Evolutionary conservation across 2,797 vertebrate genomes (phyloP).

Genomic region (Catamblyrhynchus diadema): DNA sequence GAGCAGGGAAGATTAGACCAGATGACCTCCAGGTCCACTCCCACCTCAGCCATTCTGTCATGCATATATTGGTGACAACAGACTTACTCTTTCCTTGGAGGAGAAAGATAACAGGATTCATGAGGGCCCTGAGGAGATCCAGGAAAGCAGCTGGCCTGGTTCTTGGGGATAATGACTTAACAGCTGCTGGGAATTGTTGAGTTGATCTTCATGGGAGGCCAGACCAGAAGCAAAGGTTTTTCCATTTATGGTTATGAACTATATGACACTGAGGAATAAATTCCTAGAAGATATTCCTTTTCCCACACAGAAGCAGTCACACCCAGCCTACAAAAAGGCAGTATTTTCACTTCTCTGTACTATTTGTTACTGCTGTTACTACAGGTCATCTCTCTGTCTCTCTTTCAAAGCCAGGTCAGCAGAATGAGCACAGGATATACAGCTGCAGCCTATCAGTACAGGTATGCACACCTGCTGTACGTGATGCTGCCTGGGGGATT

Average conservation of each 20-base stretch:
- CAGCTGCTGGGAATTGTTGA: not conserved
- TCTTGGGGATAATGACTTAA: not conserved
- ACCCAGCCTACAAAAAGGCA: not conserved
- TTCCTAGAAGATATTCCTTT: not conserved
- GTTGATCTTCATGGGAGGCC: not conserved
- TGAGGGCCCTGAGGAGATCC: not conserved
- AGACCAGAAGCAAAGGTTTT: not conserved
- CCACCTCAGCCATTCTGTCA: not conserved
- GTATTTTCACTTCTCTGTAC: not conserved
- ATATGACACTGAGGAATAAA: not conserved
- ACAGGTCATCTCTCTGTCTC: not conserved
- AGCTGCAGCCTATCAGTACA: not conserved
- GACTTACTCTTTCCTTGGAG: not conserved
- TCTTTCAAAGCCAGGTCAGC: not conserved
- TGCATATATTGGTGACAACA: not conserved
- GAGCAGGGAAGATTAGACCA: not conserved
- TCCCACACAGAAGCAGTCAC: not conserved
- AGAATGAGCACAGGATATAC: not conserved
- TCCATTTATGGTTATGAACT: not conserved
- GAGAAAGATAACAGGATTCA: not conserved
- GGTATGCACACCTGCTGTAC: not conserved
- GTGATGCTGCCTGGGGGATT: not conserved
- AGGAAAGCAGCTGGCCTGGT: not conserved
- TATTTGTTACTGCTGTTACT: not conserved
- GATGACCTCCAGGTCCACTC: not conserved